These are phyloP conservation scores for Sebastes minor DNA, from an alignment of 2,797 vertebrate species.

Conservation along the genomic window DNA sequence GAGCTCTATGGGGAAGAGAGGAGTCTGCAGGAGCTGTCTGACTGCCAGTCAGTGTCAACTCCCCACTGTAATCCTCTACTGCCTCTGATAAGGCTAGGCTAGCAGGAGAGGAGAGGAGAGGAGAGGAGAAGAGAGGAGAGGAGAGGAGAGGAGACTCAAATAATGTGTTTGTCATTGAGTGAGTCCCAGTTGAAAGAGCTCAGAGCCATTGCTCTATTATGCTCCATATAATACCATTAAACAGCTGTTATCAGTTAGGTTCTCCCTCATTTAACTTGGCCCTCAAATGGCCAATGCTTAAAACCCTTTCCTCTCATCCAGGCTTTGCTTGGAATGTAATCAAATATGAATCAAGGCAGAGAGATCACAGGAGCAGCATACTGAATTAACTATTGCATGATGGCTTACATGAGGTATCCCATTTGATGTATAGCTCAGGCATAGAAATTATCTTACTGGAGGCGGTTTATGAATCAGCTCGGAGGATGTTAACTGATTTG, in stretches of 20 bases:
- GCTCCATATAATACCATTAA: constrained; percentile 22
- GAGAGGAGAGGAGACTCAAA: neutral
- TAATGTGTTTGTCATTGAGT: constrained; percentile 19
- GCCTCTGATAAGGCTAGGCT: constrained; percentile 52
- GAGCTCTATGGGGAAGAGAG: constrained; percentile 53
- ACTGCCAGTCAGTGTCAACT: constrained; percentile 71
- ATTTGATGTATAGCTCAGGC: constrained; percentile 18
- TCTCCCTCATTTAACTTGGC: constrained; percentile 39
- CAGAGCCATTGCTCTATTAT: constrained; percentile 17
- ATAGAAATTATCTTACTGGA: neutral
- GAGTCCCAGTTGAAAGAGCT: constrained; percentile 29
- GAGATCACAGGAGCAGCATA: constrained; percentile 45
- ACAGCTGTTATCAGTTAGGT: constrained; percentile 24
- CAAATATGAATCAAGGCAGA: constrained; percentile 61
- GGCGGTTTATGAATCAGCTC: constrained; percentile 7
- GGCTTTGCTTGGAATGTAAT: constrained; percentile 39
- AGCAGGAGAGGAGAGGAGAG: neutral
- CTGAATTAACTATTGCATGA: constrained; percentile 31
- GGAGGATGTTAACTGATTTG: neutral
- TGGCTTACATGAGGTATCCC: constrained; percentile 18
- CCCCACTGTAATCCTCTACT: constrained; percentile 68
- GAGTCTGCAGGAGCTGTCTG: constrained; percentile 67
- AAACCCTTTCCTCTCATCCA: constrained; percentile 13
- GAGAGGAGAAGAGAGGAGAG: constrained; percentile 5
- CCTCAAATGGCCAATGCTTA: constrained; percentile 11